Conservation (phyloP, 2,888 invertebrate genomes). For the Tachystola acroxantha region DNA sequence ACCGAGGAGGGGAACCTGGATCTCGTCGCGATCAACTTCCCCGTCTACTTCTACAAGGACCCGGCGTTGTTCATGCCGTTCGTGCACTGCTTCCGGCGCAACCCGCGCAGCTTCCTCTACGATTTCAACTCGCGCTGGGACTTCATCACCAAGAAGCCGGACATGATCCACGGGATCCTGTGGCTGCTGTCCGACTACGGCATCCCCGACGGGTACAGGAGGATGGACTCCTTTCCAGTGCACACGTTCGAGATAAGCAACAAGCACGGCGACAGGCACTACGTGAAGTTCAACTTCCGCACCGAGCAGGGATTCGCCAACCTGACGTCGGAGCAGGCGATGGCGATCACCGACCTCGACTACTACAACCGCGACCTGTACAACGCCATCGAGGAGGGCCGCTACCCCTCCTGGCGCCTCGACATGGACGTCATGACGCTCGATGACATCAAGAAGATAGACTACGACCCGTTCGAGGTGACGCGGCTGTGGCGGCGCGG, state of each 20-base stretch:
- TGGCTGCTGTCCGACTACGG: conserved; percentile 92
- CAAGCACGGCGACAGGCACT: conserved; percentile 81
- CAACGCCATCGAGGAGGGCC: conserved; percentile 87
- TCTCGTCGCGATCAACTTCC: conserved; percentile 90
- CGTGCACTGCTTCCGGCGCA: conserved; percentile 93
- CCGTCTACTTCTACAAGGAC: conserved; percentile 92
- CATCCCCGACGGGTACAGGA: conserved; percentile 91
- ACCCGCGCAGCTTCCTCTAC: conserved; percentile 89
- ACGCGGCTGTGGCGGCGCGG: conserved; percentile 51
- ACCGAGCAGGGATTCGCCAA: conserved; percentile 91
- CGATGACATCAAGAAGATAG: conserved; percentile 31
- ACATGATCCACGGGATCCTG: conserved; percentile 85
- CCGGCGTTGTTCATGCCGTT: conserved; percentile 90
- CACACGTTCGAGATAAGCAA: conserved; percentile 94
- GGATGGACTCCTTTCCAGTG: conserved; percentile 94
- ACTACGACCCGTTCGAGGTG: conserved; percentile 55
- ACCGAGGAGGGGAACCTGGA: conserved; percentile 94
- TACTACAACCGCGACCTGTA: conserved; percentile 88
- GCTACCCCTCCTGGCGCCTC: conserved; percentile 54
- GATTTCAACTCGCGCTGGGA: conserved; percentile 94
- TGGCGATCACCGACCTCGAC: conserved; percentile 86
- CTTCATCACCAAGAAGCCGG: conserved; percentile 88
- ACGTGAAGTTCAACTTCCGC: conserved; percentile 93
- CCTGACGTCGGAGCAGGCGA: conserved; percentile 80
- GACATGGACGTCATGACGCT: conserved; percentile 48